Conservation (phyloP, 2,113 vertebrate genomes). For the Nymphicus hollandicus region DNA sequence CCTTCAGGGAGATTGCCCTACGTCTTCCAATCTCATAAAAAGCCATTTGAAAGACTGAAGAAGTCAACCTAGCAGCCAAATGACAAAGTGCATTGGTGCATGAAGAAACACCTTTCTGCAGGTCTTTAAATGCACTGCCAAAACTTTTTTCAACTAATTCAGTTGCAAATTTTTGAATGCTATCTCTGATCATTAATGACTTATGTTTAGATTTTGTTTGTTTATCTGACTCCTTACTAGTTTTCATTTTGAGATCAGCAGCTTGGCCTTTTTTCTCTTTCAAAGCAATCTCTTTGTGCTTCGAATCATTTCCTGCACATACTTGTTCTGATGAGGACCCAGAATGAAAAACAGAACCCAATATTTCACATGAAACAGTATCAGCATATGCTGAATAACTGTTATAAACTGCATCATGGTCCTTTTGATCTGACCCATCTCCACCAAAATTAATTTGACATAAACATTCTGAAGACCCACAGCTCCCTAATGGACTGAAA, state of each 20-base stretch:
- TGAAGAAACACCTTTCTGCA: conserved; percentile 91
- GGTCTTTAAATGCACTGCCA: conserved; percentile 90
- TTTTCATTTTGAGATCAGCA: conserved; percentile 12
- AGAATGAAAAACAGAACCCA: conserved; percentile 82
- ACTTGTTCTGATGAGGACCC: not conserved
- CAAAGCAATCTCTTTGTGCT: not conserved
- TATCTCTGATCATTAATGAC: conserved; percentile 84
- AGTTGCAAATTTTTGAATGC: conserved; percentile 91
- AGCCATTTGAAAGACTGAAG: conserved; percentile 94
- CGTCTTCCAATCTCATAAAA: conserved; percentile 94
- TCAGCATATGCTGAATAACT: conserved; percentile 88
- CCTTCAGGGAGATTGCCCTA: conserved; percentile 84
- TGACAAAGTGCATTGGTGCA: conserved; percentile 93
- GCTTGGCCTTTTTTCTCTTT: conserved; percentile 45
- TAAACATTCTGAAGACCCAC: conserved; percentile 81
- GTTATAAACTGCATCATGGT: conserved; percentile 72
- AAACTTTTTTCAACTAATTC: conserved; percentile 95
- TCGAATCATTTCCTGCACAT: not conserved
- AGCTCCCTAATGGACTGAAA: conserved; percentile 87
- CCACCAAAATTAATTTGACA: conserved; percentile 76
- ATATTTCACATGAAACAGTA: conserved; percentile 86
- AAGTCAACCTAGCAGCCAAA: conserved; percentile 88
- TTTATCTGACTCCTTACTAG: conserved; percentile 39
- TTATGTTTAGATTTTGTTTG: conserved; percentile 78
- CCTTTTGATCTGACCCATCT: conserved; percentile 72